A percentile compares a stretch with the other conserved stretches of the same genome.
Evolutionary conservation across 2,113 vertebrate species (phyloP).

Genomic region (Pao palembangensis): DNA sequence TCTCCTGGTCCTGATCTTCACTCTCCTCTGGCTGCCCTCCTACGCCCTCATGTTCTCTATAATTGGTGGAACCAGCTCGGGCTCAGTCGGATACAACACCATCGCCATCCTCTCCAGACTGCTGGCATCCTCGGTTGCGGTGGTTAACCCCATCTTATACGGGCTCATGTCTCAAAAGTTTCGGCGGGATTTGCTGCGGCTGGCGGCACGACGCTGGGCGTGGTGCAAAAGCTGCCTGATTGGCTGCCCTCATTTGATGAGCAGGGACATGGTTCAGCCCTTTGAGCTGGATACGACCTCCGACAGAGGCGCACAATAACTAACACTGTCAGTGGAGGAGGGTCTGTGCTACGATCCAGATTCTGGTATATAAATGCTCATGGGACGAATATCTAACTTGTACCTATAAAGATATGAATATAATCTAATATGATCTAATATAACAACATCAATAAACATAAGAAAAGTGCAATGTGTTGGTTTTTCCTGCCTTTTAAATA

Average conservation of each 20-base stretch:
- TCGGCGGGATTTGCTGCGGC: conserved; percentile 56
- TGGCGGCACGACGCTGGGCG: conserved; percentile 46
- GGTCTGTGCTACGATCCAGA: too few species aligned
- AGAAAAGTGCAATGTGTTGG: too few species aligned
- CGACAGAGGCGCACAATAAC: conserved; percentile 47
- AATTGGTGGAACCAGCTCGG: conserved; percentile 27
- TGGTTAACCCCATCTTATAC: conserved; percentile 75
- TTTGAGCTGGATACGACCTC: conserved; percentile 63
- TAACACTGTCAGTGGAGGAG: too few species aligned
- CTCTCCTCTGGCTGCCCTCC: conserved; percentile 76
- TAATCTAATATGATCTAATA: too few species aligned
- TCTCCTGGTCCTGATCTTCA: conserved; percentile 74
- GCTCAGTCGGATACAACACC: conserved; percentile 14
- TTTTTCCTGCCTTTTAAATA: background rate
- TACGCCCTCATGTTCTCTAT: conserved; percentile 75
- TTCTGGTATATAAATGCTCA: too few species aligned
- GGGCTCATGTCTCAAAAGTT: conserved; percentile 75
- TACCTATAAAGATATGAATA: too few species aligned
- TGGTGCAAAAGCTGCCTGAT: conserved; percentile 30
- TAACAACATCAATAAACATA: too few species aligned
- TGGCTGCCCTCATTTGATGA: conserved; percentile 32
- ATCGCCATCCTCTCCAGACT: conserved; percentile 64
- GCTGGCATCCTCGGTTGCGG: conserved; percentile 67
- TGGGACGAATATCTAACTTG: too few species aligned
- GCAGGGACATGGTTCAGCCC: conserved; percentile 61